These are phyloP conservation scores for Scarus forsteni DNA, from an alignment of 2,797 vertebrate genomes.

Conservation along the genomic window DNA sequence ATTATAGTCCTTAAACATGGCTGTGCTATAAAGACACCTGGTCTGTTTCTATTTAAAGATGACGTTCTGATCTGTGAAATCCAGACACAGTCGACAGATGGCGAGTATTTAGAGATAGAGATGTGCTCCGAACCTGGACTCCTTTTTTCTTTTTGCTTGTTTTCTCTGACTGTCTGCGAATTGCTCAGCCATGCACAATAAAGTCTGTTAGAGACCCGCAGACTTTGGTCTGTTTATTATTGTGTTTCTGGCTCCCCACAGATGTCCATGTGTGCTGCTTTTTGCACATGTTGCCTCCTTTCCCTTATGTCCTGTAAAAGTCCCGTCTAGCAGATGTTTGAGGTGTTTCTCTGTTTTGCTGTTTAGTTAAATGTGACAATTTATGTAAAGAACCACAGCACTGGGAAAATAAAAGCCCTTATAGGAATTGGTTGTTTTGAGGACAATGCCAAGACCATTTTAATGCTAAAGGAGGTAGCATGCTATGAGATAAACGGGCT, in stretches of 20 bases:
- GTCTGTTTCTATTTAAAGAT: constrained; percentile 34
- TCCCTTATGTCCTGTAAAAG: constrained; percentile 51
- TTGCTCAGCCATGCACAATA: constrained; percentile 69
- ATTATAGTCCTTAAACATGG: constrained; percentile 21
- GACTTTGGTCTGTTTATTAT: constrained; percentile 77
- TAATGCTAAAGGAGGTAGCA: background rate
- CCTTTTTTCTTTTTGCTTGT: constrained; percentile 56
- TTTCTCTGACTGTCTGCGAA: constrained; percentile 58
- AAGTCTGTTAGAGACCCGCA: constrained; percentile 63
- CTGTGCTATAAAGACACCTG: constrained; percentile 20
- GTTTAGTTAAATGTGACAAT: constrained; percentile 35
- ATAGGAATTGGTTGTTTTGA: background rate
- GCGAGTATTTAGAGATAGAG: constrained; percentile 30
- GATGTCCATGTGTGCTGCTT: constrained; percentile 65
- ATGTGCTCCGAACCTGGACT: constrained; percentile 23
- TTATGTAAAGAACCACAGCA: constrained; percentile 28
- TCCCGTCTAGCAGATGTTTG: constrained; percentile 65
- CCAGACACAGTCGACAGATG: constrained; percentile 42
- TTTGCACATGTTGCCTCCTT: constrained; percentile 70
- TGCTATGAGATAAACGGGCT: too few species aligned
- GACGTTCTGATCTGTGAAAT: constrained; percentile 10
- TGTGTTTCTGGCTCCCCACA: constrained; percentile 60
- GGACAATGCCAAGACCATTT: constrained; percentile 6
- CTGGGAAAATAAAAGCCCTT: constrained; percentile 4
- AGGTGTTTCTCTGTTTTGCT: constrained; percentile 40